Conservation (phyloP, 2,797 vertebrate species). For the Spinus olivaceus region DNA sequence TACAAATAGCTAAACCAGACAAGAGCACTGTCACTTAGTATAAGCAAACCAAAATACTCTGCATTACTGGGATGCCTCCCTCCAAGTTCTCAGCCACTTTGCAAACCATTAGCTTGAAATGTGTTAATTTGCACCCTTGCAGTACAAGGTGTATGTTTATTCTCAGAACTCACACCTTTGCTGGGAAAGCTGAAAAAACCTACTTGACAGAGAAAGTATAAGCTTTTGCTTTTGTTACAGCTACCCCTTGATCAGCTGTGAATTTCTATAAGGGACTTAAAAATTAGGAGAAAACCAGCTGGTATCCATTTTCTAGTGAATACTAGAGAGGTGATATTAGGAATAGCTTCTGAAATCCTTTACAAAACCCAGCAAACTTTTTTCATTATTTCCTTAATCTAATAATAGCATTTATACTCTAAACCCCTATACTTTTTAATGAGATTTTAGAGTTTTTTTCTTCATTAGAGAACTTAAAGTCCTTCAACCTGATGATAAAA, state of each 20-base stretch:
- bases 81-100: slow-evolving; percentile 2
- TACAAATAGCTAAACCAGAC: slow-evolving; percentile 9
- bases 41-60: not conserved
- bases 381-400: not conserved
- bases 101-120: slow-evolving; percentile 50
- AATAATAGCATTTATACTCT: not conserved
- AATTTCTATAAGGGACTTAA: not conserved
- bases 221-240: not conserved
- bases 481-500: not conserved
- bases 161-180: not conserved
- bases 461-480: not conserved
- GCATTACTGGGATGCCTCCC: not conserved
- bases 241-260: not conserved
- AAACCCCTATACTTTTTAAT: not conserved
- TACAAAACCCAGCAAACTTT: not conserved
- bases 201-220: not conserved
- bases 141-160: not conserved
- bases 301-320: not conserved
- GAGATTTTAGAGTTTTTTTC: not conserved
- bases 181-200: not conserved
- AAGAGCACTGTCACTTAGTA: not conserved
- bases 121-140: not conserved
- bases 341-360: not conserved
- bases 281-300: not conserved
- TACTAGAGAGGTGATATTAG: not conserved